These are phyloP conservation scores for Oscheius sp. DNA, from an alignment of 2,888 invertebrate genomes.

Conservation along the genomic window DNA sequence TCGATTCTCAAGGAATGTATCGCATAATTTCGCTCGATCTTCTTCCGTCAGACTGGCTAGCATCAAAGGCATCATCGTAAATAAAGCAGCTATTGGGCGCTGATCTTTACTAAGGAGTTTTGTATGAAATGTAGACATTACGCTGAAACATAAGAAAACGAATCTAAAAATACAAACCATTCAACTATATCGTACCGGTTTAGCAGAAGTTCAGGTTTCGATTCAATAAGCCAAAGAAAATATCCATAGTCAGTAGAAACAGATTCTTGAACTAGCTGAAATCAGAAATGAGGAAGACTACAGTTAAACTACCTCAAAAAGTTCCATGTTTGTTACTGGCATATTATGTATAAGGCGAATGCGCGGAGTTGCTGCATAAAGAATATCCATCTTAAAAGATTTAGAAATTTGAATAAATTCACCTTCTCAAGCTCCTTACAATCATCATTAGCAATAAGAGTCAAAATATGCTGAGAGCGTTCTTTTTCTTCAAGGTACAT, in stretches of 20 bases:
- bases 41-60: not conserved
- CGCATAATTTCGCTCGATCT: not conserved
- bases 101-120: constrained; percentile 5
- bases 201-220: not conserved
- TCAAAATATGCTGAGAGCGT: not conserved
- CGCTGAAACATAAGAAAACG: not conserved
- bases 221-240: not conserved
- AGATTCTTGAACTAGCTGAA: not conserved
- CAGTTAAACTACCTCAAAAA: not conserved
- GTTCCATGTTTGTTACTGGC: not conserved
- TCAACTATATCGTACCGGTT: not conserved
- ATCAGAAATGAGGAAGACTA: not conserved
- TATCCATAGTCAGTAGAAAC: not conserved
- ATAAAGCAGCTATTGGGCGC: not conserved
- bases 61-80: constrained; percentile 5
- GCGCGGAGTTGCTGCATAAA: not conserved
- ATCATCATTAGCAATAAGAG: not conserved
- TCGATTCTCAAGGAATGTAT: not conserved
- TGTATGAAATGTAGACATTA: not conserved
- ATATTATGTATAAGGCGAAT: not conserved
- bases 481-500: not conserved
- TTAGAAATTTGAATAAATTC: not conserved
- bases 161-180: not conserved
- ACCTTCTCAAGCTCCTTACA: not conserved
- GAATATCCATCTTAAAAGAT: not conserved